Conservation (phyloP, 2,797 vertebrate species). For the Phoxinus dragarum region DNA sequence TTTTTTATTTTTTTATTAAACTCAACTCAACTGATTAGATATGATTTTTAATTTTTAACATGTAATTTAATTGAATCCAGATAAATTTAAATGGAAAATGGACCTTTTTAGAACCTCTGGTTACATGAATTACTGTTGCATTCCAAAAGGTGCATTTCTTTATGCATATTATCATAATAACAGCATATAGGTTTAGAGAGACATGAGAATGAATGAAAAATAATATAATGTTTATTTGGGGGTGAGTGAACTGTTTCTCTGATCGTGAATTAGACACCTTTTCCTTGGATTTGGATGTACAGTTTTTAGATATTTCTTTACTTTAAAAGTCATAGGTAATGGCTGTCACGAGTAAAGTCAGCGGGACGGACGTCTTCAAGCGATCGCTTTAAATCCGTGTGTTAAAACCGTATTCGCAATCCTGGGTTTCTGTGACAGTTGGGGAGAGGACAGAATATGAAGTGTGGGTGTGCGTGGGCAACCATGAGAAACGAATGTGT, state of each 20-base stretch:
- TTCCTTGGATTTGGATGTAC: not conserved
- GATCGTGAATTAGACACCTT: not conserved
- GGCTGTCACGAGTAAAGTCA: conserved; percentile 4
- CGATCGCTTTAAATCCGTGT: not conserved
- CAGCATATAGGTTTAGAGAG: not conserved
- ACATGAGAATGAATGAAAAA: not conserved
- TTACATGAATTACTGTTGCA: not conserved
- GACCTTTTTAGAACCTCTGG: not conserved
- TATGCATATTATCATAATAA: not conserved
- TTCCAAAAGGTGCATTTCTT: not conserved
- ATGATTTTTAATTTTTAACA: not conserved
- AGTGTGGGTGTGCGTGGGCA: conserved; percentile 50
- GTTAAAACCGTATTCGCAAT: not conserved
- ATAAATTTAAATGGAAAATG: too few relatives aligned
- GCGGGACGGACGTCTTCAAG: not conserved
- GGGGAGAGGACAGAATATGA: conserved; percentile 15
- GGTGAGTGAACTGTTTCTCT: not conserved
- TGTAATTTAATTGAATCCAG: too few relatives aligned
- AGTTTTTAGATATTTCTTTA: conserved; percentile 36
- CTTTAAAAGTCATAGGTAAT: not conserved
- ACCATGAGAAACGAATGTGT: conserved; percentile 33
- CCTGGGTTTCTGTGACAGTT: conserved; percentile 35
- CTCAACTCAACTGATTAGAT: too few relatives aligned
- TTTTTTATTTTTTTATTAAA: too few relatives aligned
- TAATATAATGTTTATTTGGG: not conserved